Evolutionary conservation across 2,797 vertebrate genomes (phyloP), one percentile per base, ranked within the genome.

Genomic region (Characodon lateralis): DNA sequence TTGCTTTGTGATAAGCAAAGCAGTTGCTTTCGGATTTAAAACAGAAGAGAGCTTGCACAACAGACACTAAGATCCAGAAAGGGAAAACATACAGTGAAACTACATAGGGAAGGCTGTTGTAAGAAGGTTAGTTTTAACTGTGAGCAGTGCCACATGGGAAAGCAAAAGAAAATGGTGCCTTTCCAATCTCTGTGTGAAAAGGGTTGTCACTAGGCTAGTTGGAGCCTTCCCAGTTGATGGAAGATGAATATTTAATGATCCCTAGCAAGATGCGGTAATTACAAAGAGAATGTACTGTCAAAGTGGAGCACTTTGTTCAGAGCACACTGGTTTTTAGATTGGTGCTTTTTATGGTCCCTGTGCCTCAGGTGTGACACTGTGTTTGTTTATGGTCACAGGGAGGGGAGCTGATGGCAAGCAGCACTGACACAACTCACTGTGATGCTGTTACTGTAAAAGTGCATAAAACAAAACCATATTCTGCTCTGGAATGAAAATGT

Each of bases 231-330:
- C 85, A 88, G 90, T 88, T 80, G 70, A 91, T 83, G 78, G 80
- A 1, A 14, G 73, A 93, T 94, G 84, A 93, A 95, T 95, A 91
- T 94, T 94, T 93, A 92, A 95, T 93, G 87, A 83, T 83, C 75
- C 85, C 83, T 76, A 88, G 88, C 91, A 86, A 91, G 91, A 92
- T 87, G 87, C 89, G 91, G 91, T 94, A 94, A 95, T 94, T 93
- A 94, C 88, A 93, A 87, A 78, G 87, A 86, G 86, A 92, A 85
- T 78, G 82, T 89, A 84, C 88, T 89, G 91, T 92, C 88, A 90
- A 85, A 78, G 71, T 74, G 80, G 79, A 89, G 86, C 92, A 91
- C 89, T 94, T 85, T 87, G 88, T 83, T 85, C 87, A 78, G 84
- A 92, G 88, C 86, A 82, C 72, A 73, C 78, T 77, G 83, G 87